These are phyloP conservation scores for Brachypterus glaber DNA, from an alignment of 2,888 invertebrate species.

Conservation along the genomic window DNA sequence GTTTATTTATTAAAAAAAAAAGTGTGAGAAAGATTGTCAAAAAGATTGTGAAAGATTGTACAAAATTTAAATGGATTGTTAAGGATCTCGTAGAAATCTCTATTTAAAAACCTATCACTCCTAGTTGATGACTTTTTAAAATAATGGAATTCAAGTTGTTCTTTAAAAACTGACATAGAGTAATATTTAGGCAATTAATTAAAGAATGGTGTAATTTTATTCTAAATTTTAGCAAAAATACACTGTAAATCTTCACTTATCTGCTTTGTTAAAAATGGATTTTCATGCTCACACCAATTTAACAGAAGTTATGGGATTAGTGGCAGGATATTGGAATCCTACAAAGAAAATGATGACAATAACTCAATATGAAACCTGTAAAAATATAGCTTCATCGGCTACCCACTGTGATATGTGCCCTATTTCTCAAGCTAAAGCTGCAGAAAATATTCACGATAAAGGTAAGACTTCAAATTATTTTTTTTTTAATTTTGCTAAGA, in stretches of 20 bases:
- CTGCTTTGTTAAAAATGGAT: slow-evolving; percentile 57
- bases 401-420: slow-evolving; percentile 75
- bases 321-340: slow-evolving; percentile 49
- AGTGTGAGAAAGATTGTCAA: too few species aligned
- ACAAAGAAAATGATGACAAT: slow-evolving; percentile 39
- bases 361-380: slow-evolving; percentile 52
- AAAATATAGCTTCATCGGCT: slow-evolving; percentile 51
- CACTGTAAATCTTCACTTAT: slow-evolving; percentile 47
- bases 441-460: slow-evolving; percentile 44
- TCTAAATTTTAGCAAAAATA: slow-evolving; percentile 48
- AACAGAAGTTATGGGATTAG: slow-evolving; percentile 65
- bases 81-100: too few species aligned
- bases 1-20: too few species aligned
- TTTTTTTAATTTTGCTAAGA: too few species aligned
- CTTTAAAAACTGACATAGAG: too few species aligned
- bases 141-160: too few species aligned
- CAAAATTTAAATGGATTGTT: too few species aligned
- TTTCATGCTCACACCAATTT: slow-evolving; percentile 60
- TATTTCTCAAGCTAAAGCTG: slow-evolving; percentile 54
- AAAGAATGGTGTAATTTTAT: slow-evolving; percentile 3
- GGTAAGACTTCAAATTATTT: too few species aligned
- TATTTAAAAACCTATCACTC: too few species aligned
- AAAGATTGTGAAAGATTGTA: too few species aligned
- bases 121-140: too few species aligned
- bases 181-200: too few species aligned